Evolutionary conservation across 2,113 vertebrate species (phyloP).

Genomic region (Coreoperca whiteheadi): DNA sequence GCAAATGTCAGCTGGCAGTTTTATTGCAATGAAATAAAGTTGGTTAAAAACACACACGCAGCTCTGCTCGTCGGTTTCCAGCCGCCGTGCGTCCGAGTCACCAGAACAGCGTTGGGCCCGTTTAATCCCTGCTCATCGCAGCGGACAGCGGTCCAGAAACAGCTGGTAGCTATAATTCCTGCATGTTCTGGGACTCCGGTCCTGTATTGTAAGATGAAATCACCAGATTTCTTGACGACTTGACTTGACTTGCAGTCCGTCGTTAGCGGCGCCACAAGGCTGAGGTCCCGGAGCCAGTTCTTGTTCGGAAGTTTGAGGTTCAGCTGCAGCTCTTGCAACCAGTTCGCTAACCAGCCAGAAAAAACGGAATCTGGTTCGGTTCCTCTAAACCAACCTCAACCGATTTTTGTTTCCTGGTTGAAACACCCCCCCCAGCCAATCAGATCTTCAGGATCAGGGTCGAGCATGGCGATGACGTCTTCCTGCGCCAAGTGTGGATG

Average conservation of each 20-base stretch:
- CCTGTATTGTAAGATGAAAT: background rate
- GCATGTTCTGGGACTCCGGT: background rate
- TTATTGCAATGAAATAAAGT: slow-evolving; percentile 33
- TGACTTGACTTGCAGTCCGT: too few species aligned
- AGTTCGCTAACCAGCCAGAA: too few species aligned
- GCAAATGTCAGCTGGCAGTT: slow-evolving; percentile 23
- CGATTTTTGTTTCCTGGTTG: background rate
- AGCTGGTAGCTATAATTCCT: background rate
- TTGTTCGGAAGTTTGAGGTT: background rate
- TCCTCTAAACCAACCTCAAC: too few species aligned
- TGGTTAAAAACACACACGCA: background rate
- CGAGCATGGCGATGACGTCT: background rate
- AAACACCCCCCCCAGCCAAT: background rate
- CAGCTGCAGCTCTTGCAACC: too few species aligned
- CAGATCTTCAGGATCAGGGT: background rate
- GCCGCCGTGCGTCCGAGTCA: background rate
- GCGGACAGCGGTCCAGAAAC: background rate
- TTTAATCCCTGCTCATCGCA: slow-evolving; percentile 3
- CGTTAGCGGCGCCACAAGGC: too few species aligned
- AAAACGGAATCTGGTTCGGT: too few species aligned
- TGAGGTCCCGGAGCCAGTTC: background rate
- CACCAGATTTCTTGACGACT: too few species aligned
- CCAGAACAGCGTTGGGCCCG: background rate
- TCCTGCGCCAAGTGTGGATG: background rate
- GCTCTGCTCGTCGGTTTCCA: background rate